Evolutionary conservation across 1,140 invertebrate species (phyloP).

Genomic region (Bombus pascuorum): DNA sequence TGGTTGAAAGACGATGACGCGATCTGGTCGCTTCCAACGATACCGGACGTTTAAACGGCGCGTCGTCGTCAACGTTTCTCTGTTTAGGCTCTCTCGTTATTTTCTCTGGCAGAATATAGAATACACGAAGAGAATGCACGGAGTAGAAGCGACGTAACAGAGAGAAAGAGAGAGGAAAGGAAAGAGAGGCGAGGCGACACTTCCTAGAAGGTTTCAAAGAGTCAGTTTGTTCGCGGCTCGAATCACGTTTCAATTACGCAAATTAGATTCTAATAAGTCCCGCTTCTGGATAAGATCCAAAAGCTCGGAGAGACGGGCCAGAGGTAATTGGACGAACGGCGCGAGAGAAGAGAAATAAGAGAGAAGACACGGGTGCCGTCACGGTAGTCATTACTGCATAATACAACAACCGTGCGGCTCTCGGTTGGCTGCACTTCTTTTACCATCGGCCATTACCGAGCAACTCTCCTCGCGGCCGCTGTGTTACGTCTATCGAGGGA

Average conservation of each 20-base stretch:
- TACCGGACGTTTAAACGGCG: not conserved
- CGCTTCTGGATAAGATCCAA: conserved; percentile 62
- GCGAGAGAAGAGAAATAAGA: conserved; percentile 42
- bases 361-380: conserved; percentile 42
- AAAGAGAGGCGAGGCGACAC: conserved; percentile 3
- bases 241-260: conserved; percentile 67
- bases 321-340: conserved; percentile 53
- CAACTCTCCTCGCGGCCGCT: conserved; percentile 39
- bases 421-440: conserved; percentile 64
- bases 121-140: not conserved
- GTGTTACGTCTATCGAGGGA: conserved; percentile 28
- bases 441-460: conserved; percentile 57
- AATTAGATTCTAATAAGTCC: conserved; percentile 68
- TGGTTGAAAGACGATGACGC: not conserved
- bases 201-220: conserved; percentile 50
- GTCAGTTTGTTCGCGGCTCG: conserved; percentile 49
- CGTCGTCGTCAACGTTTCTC: not conserved
- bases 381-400: conserved; percentile 60
- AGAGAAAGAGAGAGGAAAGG: not conserved
- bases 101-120: conserved; percentile 26
- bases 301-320: conserved; percentile 52
- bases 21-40: not conserved
- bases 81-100: not conserved
- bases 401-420: conserved; percentile 55
- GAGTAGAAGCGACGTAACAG: not conserved